Evolutionary conservation across 2,888 invertebrate species (phyloP).

Genomic region (Allygus modestus): DNA sequence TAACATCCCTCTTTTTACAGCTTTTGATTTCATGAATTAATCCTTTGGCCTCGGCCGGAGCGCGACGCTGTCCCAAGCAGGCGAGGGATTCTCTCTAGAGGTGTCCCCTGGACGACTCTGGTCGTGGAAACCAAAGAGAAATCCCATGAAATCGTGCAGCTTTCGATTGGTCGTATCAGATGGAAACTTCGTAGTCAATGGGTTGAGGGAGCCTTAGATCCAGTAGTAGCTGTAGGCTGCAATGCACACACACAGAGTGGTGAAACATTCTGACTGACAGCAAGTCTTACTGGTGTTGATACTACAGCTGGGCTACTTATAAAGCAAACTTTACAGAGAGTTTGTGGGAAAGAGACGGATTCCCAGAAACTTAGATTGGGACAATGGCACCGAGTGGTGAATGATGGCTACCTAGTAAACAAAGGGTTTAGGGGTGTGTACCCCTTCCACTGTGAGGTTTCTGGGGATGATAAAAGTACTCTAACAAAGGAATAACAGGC

Average conservation of each 20-base stretch:
- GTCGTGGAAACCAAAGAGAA: constrained; percentile 51
- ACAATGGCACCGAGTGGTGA: too few species aligned
- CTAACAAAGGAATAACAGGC: too few species aligned
- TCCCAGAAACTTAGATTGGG: too few species aligned
- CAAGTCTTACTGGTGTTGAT: too few species aligned
- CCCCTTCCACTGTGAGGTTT: too few species aligned
- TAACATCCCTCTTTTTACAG: constrained; percentile 34
- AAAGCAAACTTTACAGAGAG: too few species aligned
- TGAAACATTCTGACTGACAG: neutral
- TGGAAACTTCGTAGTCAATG: neutral
- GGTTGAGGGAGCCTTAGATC: constrained; percentile 31
- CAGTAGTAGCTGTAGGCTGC: constrained; percentile 55
- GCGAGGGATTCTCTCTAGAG: constrained; percentile 31
- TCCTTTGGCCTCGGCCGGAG: constrained; percentile 17
- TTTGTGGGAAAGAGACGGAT: too few species aligned
- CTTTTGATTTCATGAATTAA: constrained; percentile 27
- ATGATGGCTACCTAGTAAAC: too few species aligned
- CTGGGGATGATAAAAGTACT: too few species aligned
- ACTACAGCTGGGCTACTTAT: too few species aligned
- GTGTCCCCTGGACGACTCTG: constrained; percentile 5
- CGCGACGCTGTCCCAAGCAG: neutral
- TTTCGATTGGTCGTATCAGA: constrained; percentile 23
- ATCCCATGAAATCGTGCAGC: constrained; percentile 40
- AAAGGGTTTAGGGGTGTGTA: too few species aligned
- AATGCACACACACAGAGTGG: neutral